These are phyloP conservation scores for Periophthalmus modestus DNA, from an alignment of 2,113 vertebrate species.

Conservation along the genomic window DNA sequence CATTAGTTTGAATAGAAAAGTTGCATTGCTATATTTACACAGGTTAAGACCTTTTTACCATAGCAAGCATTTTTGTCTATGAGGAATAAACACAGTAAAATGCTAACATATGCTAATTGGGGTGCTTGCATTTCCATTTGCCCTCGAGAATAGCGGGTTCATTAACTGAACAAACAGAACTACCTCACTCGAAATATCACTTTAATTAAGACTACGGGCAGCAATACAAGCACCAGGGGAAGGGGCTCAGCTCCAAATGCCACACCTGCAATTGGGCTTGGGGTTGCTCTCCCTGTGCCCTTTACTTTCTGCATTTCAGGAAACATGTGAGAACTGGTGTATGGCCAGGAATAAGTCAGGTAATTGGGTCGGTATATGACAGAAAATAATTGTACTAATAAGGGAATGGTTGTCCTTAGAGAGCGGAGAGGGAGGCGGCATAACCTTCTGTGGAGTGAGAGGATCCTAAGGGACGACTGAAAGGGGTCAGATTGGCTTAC, in stretches of 20 bases:
- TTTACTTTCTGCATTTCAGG: constrained; percentile 68
- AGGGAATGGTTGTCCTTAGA: constrained; percentile 62
- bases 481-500: constrained; percentile 50
- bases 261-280: constrained; percentile 73
- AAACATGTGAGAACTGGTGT: constrained; percentile 70
- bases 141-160: constrained; percentile 74
- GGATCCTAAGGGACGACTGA: constrained; percentile 52
- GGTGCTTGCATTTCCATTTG: constrained; percentile 73
- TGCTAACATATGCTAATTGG: constrained; percentile 79
- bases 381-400: constrained; percentile 74
- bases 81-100: constrained; percentile 73
- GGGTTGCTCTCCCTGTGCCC: constrained; percentile 62
- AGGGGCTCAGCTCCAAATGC: constrained; percentile 64
- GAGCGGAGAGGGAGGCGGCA: constrained; percentile 42
- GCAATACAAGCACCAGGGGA: constrained; percentile 49
- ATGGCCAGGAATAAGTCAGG: constrained; percentile 62
- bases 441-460: constrained; percentile 64
- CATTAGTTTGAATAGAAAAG: constrained; percentile 63
- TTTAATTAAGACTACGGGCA: constrained; percentile 76
- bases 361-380: constrained; percentile 75
- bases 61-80: constrained; percentile 61
- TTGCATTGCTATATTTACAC: constrained; percentile 45
- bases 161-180: constrained; percentile 81
- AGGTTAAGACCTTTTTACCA: constrained; percentile 57
- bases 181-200: constrained; percentile 75